Base-by-base conservation (phyloP, 1,140 invertebrate genomes). In the Orchesella cincta region DNA sequence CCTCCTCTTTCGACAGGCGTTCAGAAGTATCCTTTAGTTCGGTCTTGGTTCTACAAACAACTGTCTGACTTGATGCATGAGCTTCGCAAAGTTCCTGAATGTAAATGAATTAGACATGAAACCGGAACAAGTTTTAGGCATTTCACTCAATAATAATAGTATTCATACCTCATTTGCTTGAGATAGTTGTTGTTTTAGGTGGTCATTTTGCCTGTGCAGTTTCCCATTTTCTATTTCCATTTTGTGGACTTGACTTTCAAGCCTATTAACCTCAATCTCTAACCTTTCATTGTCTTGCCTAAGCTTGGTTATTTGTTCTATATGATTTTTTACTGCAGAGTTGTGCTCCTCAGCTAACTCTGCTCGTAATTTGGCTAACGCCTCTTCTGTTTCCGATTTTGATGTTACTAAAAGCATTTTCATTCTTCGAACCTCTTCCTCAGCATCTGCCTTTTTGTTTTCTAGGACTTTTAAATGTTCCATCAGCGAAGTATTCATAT, bases 21-120 rank as follows among this genome's bases (percentile, higher is more conserved):
- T 80, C 79, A 20, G 51, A n/a, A 18, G 73, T 67, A 36, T 82
- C 81, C 64, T 80, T 77, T n/a, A 79, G 52, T 46, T 80, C 81
- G 33, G 16, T 57, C 51, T 67, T 71, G 5, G 81, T 76, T 72
- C 79, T 33, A 26, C 33, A 35, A 26, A 82, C 29, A n/a, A 76
- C 57, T 57, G 51, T 52, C 31, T 75, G 54, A 67, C 76, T 76
- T 3, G 35, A 39, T 3, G 76, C 23, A 34, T 80, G 78, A 29
- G 75, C 78, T 28, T 78, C 76, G 26, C 5, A 23, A 2, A 80
- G 14, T 35, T 80, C 77, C n/a, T n/a, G n/a, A n/a, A n/a, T n/a
- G n/a, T n/a, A n/a, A n/a, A n/a, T n/a, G n/a, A n/a, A n/a, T n/a
- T n/a, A n/a, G n/a, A n/a, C n/a, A n/a, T n/a, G n/a, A n/a, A n/a